Evolutionary conservation across 1,140 invertebrate genomes (phyloP).

Genomic region (Pachyrhynchus sulphureomaculatus): DNA sequence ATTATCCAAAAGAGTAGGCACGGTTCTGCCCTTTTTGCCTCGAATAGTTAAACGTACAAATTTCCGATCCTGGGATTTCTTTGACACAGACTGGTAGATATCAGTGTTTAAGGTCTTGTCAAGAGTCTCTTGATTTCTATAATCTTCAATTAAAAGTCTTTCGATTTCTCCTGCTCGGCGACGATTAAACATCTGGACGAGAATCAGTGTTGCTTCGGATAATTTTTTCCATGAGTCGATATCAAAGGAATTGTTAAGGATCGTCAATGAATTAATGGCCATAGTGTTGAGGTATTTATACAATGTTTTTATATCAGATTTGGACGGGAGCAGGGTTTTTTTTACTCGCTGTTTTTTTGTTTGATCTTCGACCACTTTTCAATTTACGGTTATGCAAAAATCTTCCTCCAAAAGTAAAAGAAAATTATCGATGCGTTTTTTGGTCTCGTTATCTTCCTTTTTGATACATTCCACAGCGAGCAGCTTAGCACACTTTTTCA

Average conservation of each 20-base stretch:
- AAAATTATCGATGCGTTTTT: constrained; percentile 11
- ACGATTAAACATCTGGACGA: neutral
- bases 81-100: neutral
- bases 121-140: constrained; percentile 8
- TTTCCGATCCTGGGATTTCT: neutral
- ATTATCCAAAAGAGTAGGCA: neutral
- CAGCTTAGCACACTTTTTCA: constrained; percentile 13
- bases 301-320: constrained; percentile 12
- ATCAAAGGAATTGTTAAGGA: neutral
- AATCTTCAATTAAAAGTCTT: constrained; percentile 9
- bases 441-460: constrained; percentile 9
- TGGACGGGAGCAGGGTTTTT: constrained; percentile 14
- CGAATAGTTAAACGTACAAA: neutral
- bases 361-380: constrained; percentile 15
- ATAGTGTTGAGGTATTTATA: constrained; percentile 16
- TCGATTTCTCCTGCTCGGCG: constrained; percentile 7
- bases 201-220: neutral
- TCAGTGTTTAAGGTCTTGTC: neutral
- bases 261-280: constrained; percentile 4
- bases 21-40: neutral
- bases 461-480: constrained; percentile 10
- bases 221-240: constrained; percentile 6
- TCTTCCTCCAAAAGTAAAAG: constrained; percentile 13
- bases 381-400: constrained; percentile 5
- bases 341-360: constrained; percentile 5